These are phyloP conservation scores for Ceratotherium simum DNA, from an alignment of 2,113 vertebrate genomes.

Conservation along the genomic window DNA sequence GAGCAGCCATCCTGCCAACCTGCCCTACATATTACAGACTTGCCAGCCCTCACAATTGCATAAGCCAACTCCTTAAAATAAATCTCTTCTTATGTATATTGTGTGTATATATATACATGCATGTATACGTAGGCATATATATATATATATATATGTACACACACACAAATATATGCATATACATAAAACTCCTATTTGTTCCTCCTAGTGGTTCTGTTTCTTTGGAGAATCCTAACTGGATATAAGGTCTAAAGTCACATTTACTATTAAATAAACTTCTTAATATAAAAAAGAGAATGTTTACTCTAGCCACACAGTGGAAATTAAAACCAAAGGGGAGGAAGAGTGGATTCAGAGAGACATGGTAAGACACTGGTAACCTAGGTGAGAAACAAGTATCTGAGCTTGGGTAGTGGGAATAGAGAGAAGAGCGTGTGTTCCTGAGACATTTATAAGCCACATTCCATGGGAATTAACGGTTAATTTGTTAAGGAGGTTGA, in stretches of 20 bases:
- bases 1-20: not conserved
- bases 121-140: too few relatives aligned
- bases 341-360: not conserved
- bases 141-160: not conserved
- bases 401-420: not conserved
- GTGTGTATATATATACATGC: fast-evolving
- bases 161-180: not conserved
- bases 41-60: not conserved
- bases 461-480: not conserved
- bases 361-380: not conserved
- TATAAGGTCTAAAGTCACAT: not conserved
- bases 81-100: not conserved
- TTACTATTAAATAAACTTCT: not conserved
- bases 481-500: not conserved
- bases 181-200: not conserved
- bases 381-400: not conserved
- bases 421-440: not conserved
- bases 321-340: not conserved
- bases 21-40: not conserved
- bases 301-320: not conserved
- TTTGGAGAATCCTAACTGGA: not conserved
- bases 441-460: not conserved
- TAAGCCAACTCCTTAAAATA: constrained; percentile 36
- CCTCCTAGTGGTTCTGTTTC: not conserved
- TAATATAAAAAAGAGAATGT: not conserved